Conservation (phyloP, 1,140 invertebrate species). For the Wiebesia pumilae region DNA sequence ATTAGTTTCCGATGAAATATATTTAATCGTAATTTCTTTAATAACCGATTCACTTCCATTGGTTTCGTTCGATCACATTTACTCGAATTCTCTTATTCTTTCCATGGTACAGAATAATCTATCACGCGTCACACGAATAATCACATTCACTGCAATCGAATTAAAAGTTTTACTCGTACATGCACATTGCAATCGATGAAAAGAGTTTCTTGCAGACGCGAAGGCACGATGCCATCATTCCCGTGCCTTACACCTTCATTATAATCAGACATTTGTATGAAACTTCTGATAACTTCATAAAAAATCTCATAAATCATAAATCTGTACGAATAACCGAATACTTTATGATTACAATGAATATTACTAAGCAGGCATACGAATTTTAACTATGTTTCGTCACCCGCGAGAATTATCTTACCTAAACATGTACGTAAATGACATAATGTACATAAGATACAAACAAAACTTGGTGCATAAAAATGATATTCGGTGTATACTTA, state of each 20-base stretch:
- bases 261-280: neutral
- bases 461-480: neutral
- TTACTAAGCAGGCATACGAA: neutral
- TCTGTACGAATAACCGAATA: neutral
- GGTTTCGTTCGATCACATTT: neutral
- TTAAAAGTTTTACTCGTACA: neutral
- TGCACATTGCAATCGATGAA: neutral
- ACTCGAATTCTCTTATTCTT: neutral
- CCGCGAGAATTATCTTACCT: neutral
- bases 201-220: neutral
- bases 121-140: neutral
- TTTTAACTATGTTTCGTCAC: neutral
- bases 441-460: neutral
- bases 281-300: neutral
- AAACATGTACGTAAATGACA: neutral
- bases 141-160: neutral
- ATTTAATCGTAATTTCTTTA: no score
- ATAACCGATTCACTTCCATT: no score
- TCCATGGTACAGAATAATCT: neutral
- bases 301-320: constrained; percentile 9
- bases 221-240: constrained; percentile 7
- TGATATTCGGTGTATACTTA: neutral
- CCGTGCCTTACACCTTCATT: constrained; percentile 13
- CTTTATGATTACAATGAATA: neutral
- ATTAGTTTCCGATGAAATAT: no score